These are phyloP conservation scores for Leucoraja ocellata DNA, from an alignment of 2,797 vertebrate genomes.

Conservation along the genomic window DNA sequence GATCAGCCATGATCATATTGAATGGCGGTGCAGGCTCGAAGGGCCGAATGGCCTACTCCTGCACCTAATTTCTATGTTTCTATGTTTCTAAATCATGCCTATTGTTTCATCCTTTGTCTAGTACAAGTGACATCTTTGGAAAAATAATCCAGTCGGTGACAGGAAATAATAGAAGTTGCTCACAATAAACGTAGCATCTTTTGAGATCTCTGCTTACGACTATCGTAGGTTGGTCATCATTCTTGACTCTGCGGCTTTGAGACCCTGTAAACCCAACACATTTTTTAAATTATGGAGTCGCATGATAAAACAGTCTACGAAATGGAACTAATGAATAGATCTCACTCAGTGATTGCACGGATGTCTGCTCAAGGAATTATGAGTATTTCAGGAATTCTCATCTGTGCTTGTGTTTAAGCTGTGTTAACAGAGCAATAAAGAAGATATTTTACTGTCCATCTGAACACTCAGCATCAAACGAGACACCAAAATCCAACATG, in stretches of 20 bases:
- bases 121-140: background rate
- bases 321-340: background rate
- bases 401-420: background rate
- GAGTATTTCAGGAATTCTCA: background rate
- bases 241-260: background rate
- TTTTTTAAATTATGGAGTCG: background rate
- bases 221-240: background rate
- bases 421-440: background rate
- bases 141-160: background rate
- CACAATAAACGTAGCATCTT: background rate
- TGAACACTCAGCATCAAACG: too few species aligned
- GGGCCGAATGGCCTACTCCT: too few species aligned
- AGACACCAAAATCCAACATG: too few species aligned
- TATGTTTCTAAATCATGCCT: too few species aligned
- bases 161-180: background rate
- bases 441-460: background rate
- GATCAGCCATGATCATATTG: too few species aligned
- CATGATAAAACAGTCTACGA: background rate
- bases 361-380: background rate
- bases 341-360: background rate
- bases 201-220: background rate
- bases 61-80: too few species aligned
- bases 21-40: too few species aligned
- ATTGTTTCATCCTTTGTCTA: background rate
- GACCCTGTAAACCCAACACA: background rate